A percentile compares a stretch with the other conserved stretches of the same genome.
These are phyloP conservation scores for Lepidocolaptes lacrymiger DNA, from an alignment of 2,797 vertebrate genomes.

Conservation along the genomic window DNA sequence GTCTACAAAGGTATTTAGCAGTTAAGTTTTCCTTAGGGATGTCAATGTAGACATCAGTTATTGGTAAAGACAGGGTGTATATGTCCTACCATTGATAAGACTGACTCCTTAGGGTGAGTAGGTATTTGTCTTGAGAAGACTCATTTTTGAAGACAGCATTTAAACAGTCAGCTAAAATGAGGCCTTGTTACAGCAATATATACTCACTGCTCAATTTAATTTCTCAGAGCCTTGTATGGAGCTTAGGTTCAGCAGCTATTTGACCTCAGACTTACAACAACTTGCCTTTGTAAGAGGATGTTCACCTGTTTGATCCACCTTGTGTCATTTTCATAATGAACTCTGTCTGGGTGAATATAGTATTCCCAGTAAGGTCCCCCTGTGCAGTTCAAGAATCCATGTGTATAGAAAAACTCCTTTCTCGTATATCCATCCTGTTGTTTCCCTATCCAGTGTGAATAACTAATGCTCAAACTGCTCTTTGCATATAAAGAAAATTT, in stretches of 20 bases:
- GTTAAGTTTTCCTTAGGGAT: background rate
- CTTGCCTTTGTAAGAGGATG: background rate
- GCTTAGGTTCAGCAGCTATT: background rate
- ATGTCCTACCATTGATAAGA: background rate
- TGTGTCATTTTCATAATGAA: background rate
- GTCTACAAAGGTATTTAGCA: slow-evolving; percentile 6
- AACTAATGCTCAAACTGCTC: background rate
- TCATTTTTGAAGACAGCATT: background rate
- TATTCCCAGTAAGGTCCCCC: background rate
- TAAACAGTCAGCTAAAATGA: background rate
- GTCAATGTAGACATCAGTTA: background rate
- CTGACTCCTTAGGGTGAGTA: background rate
- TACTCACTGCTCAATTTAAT: background rate
- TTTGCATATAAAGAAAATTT: background rate
- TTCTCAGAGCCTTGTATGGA: background rate
- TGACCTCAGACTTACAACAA: background rate
- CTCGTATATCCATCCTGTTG: background rate
- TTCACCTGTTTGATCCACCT: background rate
- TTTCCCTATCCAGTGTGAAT: background rate
- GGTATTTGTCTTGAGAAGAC: background rate
- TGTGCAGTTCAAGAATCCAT: background rate
- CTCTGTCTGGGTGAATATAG: background rate
- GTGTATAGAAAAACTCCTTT: background rate
- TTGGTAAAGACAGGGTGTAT: background rate
- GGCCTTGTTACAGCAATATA: background rate